Evolutionary conservation across 2,888 invertebrate species (phyloP), one percentile per base, ranked within the genome.

Genomic region (Liodrosophila aerea): DNA sequence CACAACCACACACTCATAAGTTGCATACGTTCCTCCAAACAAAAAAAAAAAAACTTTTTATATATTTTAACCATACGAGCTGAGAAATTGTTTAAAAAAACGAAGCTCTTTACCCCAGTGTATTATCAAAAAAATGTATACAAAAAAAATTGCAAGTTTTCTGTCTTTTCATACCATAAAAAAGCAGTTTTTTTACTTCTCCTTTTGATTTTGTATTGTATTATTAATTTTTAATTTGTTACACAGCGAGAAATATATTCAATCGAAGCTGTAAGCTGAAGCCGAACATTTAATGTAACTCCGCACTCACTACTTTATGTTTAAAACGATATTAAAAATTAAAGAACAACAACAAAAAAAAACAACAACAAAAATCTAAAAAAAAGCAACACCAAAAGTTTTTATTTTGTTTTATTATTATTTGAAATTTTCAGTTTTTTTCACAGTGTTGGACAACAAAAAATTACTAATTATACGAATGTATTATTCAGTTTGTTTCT

Each of bases 211-310:
- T 73, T 70, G 57, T 73, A 64, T 73, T 73, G 73, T 70, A 72
- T 67, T 69, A 69, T 69, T 71, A 73, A 68, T 63, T 73, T 73
- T 60, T 76, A 81, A 72, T 78, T 77, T 74, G 75, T 78, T 81
- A 53, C 53, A 44, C 69, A 59, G 39, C 49, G 45, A 52, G 29
- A 59, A 64, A 36, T 4, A 22, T 2, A 22, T 2, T 5, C 22
- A 64, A 51, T 34, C 49, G 18, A 36, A 54, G 12, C 33, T 37
- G 47, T 40, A 60, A 58, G 30, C 63, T 65, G 60, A 65, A 65
- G 65, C 50, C 49, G 43, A 72, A 81, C 72, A 81, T 78, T 78
- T 73, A 87, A 86, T 76, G 82, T 81, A 84, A 82, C 72, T 62
- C 71, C 52, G 70, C 70, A 70, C 58, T 70, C 63, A 67, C 59